Evolutionary conservation across 2,888 invertebrate genomes (phyloP), one percentile per base, ranked within the genome.

Genomic region (Eupithecia subumbrata): DNA sequence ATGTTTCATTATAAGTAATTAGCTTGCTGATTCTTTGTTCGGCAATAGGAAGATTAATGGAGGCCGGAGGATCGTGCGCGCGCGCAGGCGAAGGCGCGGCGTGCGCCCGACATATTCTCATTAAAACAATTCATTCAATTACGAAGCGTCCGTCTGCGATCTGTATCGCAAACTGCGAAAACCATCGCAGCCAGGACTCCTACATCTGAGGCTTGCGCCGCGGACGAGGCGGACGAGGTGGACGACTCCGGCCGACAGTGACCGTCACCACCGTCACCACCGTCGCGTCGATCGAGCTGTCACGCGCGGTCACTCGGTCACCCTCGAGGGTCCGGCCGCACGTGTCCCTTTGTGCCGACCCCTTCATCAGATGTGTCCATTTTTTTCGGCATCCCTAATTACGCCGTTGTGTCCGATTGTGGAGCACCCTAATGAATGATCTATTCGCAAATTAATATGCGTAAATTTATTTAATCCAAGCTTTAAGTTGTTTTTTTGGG

Each of bases 11-110:
- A 73, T 63, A n/a, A n/a, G n/a, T n/a, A 52, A n/a, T n/a, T n/a
- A 76, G 30, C 48, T 18, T 48, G 68, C 45, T 45, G 71, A 78
- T 76, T 75, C 68, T 73, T 74, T 76, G 76, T 77, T 77, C 69
- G 76, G 76, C 48, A 74, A 76, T 74, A 74, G 64, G 76, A 66
- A 76, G 76, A 76, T 74, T 69, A 70, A 74, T 75, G 60, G 67
- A 70, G 73, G 52, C 66, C 45, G 45, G 45, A 16, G 45, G 16
- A 9, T 45, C 45, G 45, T 45, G 45, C 45, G 45, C 43, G 14
- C 4, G 43, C 43, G 43, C 43, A 43, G 30, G 30, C 30, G 14
- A 2, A 14, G 40, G 43, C 43, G 43, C 45, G 16, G 45, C 45
- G 45, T 16, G 45, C 16, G 5, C 45, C 1, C 43, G 43, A 14